Conservation (phyloP, 2,797 vertebrate genomes). For the Benthosema pterotum region DNA sequence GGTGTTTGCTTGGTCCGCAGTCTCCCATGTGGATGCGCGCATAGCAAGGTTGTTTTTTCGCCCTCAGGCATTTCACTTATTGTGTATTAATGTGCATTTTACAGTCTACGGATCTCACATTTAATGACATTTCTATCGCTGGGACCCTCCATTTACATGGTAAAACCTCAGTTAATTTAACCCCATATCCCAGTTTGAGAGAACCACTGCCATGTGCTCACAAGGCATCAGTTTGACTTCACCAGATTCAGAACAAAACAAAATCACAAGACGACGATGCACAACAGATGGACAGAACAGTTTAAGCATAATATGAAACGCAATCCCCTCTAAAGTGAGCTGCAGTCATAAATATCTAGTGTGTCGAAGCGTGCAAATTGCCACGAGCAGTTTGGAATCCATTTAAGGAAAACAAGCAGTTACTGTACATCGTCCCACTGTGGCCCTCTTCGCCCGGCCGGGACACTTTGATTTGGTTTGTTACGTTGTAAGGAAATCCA, state of each 20-base stretch:
- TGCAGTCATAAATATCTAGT: constrained; percentile 23
- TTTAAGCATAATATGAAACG: constrained; percentile 28
- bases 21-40: no score
- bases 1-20: no score
- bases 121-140: no score
- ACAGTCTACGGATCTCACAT: no score
- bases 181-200: no score
- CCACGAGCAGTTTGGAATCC: constrained; percentile 46
- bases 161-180: no score
- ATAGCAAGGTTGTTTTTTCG: no score
- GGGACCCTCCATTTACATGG: no score
- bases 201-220: no score
- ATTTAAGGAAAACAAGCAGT: constrained; percentile 72
- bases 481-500: constrained; percentile 74
- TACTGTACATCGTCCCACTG: constrained; percentile 59
- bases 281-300: constrained; percentile 18
- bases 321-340: constrained; percentile 47
- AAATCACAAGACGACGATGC: constrained; percentile 15
- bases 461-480: constrained; percentile 66
- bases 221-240: constrained; percentile 16
- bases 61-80: no score
- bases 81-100: no score
- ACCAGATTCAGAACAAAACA: constrained; percentile 2
- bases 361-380: constrained; percentile 40
- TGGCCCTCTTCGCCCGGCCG: constrained; percentile 53